phyloP scores from a whole-genome alignment of 2,113 vertebrate genomes.

The Calyptommatus sinebrachiatus region DNA sequence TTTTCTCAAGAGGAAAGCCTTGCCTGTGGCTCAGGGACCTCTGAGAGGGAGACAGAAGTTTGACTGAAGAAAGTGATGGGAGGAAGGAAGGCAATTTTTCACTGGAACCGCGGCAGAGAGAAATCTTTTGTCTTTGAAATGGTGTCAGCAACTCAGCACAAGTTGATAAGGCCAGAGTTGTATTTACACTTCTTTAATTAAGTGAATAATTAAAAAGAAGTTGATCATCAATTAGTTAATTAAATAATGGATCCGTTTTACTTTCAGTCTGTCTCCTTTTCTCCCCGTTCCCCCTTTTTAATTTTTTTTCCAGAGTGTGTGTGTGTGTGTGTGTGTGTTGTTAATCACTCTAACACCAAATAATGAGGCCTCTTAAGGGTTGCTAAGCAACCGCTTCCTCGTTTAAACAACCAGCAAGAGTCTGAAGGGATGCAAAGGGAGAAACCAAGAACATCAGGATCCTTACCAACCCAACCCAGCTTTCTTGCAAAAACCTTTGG shows the following conservation, averaged over 20 bases:
- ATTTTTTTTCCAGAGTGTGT: constrained; percentile 19
- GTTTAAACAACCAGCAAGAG: constrained; percentile 73
- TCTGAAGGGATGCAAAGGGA: constrained; percentile 49
- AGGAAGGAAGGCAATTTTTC: no score
- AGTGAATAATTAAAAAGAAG: constrained; percentile 82
- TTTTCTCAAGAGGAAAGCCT: no score
- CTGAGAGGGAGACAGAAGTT: not conserved
- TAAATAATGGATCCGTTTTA: constrained; percentile 76
- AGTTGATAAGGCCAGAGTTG: constrained; percentile 70
- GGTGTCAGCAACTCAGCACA: constrained; percentile 62
- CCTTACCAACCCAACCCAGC: not conserved
- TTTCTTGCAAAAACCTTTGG: not conserved
- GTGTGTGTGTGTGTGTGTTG: constrained; percentile 13
- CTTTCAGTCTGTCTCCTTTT: constrained; percentile 55
- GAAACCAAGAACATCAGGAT: not conserved
- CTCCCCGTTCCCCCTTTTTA: constrained; percentile 19
- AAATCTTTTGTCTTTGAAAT: constrained; percentile 62
- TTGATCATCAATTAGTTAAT: constrained; percentile 83
- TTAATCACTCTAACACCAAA: constrained; percentile 77
- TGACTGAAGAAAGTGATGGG: not conserved
- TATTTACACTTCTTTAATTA: constrained; percentile 78
- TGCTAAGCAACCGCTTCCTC: constrained; percentile 78
- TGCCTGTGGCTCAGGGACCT: no score
- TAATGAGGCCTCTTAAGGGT: constrained; percentile 79
- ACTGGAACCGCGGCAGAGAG: rapidly evolving